phyloP scores from a whole-genome alignment of 1,140 invertebrate species.

The Mercenaria mercenaria region DNA sequence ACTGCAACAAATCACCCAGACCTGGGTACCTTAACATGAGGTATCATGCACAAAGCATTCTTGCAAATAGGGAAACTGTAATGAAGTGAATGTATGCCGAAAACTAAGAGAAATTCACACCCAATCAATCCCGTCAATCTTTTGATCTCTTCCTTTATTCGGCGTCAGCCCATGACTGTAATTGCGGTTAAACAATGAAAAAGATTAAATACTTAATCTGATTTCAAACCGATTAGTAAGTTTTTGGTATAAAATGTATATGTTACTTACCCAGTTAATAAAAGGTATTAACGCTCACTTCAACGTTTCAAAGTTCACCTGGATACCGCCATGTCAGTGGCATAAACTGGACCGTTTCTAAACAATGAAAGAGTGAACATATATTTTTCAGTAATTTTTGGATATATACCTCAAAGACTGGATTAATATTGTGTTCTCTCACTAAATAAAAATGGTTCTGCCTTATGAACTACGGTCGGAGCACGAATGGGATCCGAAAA shows the following conservation, averaged over 20 bases:
- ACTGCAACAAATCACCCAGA: too few relatives aligned
- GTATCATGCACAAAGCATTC: too few relatives aligned
- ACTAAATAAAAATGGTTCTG: conserved; percentile 41
- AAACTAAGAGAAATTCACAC: too few relatives aligned
- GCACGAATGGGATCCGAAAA: conserved; percentile 28
- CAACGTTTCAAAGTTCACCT: not conserved
- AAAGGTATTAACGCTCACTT: not conserved
- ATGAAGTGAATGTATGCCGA: too few relatives aligned
- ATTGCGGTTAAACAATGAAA: not conserved
- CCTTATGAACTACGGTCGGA: conserved; percentile 61
- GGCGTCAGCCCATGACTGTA: not conserved
- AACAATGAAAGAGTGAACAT: not conserved
- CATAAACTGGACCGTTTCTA: not conserved
- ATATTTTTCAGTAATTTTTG: not conserved
- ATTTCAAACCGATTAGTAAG: not conserved
- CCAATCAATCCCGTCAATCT: not conserved
- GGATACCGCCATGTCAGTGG: not conserved
- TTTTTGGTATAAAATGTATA: not conserved
- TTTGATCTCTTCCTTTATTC: not conserved
- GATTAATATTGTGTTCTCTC: not conserved
- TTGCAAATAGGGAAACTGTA: too few relatives aligned
- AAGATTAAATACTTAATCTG: not conserved
- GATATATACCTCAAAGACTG: not conserved
- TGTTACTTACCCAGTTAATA: not conserved
- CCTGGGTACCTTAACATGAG: too few relatives aligned